Evolutionary conservation across 2,888 invertebrate species (phyloP).

Genomic region (Apamea epomidion): DNA sequence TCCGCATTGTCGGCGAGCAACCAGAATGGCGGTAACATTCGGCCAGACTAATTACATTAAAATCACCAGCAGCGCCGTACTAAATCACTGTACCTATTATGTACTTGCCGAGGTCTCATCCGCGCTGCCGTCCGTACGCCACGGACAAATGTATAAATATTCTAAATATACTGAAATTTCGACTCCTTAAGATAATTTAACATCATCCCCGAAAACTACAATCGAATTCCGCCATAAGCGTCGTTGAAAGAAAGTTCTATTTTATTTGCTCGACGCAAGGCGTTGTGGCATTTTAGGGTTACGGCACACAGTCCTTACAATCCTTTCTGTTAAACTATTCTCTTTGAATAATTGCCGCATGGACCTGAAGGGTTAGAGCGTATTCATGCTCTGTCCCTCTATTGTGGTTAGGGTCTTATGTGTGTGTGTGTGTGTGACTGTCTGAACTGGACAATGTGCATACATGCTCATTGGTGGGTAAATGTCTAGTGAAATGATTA

Average conservation of each 20-base stretch:
- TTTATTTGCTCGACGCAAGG: constrained; percentile 33
- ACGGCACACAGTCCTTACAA: constrained; percentile 80
- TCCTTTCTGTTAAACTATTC: constrained; percentile 91
- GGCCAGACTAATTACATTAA: constrained; percentile 87
- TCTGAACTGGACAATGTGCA: constrained; percentile 76
- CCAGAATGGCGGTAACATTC: constrained; percentile 81
- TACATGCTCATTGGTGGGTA: constrained; percentile 66
- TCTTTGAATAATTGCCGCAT: constrained; percentile 91
- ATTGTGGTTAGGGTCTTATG: constrained; percentile 81
- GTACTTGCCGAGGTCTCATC: constrained; percentile 85
- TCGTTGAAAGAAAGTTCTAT: constrained; percentile 41
- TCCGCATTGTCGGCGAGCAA: constrained; percentile 73
- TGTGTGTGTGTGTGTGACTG: constrained; percentile 56
- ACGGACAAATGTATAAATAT: constrained; percentile 89
- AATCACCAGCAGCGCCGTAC: constrained; percentile 85
- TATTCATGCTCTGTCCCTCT: constrained; percentile 87
- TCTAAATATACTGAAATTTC: constrained; percentile 88
- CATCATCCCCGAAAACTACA: constrained; percentile 22
- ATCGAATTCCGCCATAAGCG: constrained; percentile 59
- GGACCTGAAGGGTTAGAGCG: constrained; percentile 90
- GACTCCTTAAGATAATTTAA: constrained; percentile 55
- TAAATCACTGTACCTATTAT: constrained; percentile 89
- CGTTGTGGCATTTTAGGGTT: constrained; percentile 65
- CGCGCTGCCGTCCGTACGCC: constrained; percentile 81
- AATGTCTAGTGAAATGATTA: constrained; percentile 70